Conservation (phyloP, 35 echinoderm and acorn worm genomes). For the Acanthaster planci region DNA sequence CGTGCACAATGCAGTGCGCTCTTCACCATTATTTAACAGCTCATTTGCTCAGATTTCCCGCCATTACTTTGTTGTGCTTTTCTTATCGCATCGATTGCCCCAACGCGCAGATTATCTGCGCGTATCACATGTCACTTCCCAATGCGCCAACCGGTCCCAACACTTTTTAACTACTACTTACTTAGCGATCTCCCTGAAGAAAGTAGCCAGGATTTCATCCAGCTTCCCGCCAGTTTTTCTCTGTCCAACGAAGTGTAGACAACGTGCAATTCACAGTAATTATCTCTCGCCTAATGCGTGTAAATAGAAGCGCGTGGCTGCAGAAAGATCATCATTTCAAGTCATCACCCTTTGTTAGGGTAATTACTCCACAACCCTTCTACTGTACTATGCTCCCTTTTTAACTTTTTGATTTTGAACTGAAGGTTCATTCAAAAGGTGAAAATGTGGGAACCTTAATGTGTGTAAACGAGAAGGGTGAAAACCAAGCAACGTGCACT, state of each 20-base stretch:
- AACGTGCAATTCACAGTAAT: conserved; percentile 20
- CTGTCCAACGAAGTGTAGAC: background rate
- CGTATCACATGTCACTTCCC: no score
- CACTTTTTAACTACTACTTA: no score
- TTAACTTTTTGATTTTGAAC: background rate
- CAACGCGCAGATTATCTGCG: no score
- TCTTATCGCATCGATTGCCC: no score
- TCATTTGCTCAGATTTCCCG: no score
- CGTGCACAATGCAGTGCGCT: no score
- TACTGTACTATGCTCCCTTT: background rate
- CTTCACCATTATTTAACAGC: no score
- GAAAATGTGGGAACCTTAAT: background rate
- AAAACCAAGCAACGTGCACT: no score
- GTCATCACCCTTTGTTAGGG: background rate
- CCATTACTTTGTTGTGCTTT: no score
- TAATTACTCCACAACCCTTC: background rate
- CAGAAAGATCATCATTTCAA: background rate
- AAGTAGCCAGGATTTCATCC: no score
- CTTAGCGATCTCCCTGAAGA: no score
- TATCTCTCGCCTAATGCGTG: background rate
- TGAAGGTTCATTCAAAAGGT: background rate
- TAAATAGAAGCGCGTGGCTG: background rate
- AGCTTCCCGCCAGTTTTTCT: background rate
- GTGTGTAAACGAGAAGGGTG: background rate
- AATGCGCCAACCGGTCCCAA: no score